These are phyloP conservation scores for Orthosia incerta DNA, from an alignment of 2,888 invertebrate species.

Conservation along the genomic window DNA sequence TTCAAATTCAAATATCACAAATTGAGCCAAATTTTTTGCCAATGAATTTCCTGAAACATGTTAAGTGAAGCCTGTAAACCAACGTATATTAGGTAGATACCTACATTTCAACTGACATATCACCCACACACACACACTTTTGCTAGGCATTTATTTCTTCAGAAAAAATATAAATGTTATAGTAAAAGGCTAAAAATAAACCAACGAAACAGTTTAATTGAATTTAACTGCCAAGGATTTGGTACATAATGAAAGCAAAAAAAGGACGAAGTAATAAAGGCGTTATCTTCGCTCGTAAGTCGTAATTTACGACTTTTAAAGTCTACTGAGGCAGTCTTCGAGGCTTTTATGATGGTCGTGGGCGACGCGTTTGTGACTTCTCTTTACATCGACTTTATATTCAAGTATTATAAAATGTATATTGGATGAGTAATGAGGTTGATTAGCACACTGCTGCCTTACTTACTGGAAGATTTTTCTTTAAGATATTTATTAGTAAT, in stretches of 20 bases:
- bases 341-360: constrained; percentile 51
- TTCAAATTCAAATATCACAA: too few species aligned
- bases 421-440: constrained; percentile 40
- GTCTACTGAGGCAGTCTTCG: constrained; percentile 54
- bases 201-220: constrained; percentile 13
- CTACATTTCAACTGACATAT: too few species aligned
- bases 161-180: not conserved
- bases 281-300: constrained; percentile 61
- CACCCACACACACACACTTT: too few species aligned
- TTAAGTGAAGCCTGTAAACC: too few species aligned
- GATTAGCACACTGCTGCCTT: constrained; percentile 22
- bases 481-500: too few species aligned
- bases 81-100: too few species aligned
- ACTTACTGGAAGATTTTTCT: constrained; percentile 2
- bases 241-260: constrained; percentile 43
- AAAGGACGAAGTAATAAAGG: constrained; percentile 59
- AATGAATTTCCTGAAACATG: too few species aligned
- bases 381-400: constrained; percentile 47
- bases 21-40: too few species aligned
- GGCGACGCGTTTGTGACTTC: constrained; percentile 55
- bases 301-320: constrained; percentile 64
- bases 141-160: too few species aligned
- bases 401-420: constrained; percentile 39
- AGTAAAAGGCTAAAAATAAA: constrained; percentile 11
- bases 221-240: constrained; percentile 47